Evolutionary conservation across 2,113 vertebrate species (phyloP), one percentile per base, ranked within the genome.

Genomic region (Cygnus buccinator): DNA sequence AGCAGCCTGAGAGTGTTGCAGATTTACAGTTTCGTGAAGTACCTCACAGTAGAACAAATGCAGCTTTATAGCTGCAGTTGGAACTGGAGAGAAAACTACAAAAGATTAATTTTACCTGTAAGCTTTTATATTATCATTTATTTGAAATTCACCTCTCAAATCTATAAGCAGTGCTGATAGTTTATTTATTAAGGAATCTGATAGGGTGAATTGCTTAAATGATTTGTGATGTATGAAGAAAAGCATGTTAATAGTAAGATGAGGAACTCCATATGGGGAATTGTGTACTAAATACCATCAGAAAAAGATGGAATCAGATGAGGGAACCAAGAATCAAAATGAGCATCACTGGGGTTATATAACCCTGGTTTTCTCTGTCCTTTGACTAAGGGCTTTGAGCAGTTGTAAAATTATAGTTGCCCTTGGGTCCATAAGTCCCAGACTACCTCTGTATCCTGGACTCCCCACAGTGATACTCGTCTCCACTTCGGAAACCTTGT

Each of bases 401-500:
- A 74, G 25, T 5, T 90, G 25, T 61, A 26, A 57, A 70, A 52
- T 57, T 55, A 25, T 28, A 57, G 8, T 11, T 8, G 8, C n/a
- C 8, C 3, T 46, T 22, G n/a, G 5, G 21, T 22, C 1, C 0
- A 31, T 54, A 35, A 18, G 22, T 59, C 21, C n/a, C 10, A 77
- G 39, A 21, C 48, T 89, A 44, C 16, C 54, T 87, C 19, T 87
- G 54, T n/a, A 62, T 50, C 44, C 17, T 61, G 44, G 57, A 62
- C 50, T 22, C 10, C 4, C 20, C 1, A 5, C 17, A 18, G 1
- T 13, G 52, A 65, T 35, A 8, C 11, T 14, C 0, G 0, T 14
- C 21, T 70, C 39, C 29, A 7, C 28, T 55, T 23, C 8, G 37
- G 31, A 74, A n/a, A 70, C 5, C 17, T 55, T n/a, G 15, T 15